A percentile compares a stretch with the other conserved stretches of the same genome.
phyloP scores from a whole-genome alignment of 53 echinoderm and acorn worm species.

The Astropecten irregularis region DNA sequence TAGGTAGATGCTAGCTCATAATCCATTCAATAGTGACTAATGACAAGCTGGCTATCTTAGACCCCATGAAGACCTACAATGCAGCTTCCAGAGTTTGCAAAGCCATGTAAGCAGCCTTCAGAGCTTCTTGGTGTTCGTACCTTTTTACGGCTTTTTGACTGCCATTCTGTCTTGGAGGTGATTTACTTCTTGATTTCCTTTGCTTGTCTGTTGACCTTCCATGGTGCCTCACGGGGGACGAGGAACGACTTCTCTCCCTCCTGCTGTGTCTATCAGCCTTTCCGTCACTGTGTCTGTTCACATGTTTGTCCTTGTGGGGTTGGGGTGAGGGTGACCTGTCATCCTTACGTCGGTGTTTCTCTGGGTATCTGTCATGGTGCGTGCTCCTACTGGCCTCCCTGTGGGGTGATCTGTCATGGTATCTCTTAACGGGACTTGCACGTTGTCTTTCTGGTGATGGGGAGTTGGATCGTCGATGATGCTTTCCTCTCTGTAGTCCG shows the following conservation, averaged over 20 bases:
- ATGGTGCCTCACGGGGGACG: slow-evolving; percentile 27
- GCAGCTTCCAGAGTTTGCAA: too few relatives aligned
- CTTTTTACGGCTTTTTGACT: slow-evolving; percentile 35
- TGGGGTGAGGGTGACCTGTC: slow-evolving; percentile 45
- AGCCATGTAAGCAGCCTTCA: too few relatives aligned
- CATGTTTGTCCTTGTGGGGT: slow-evolving; percentile 1
- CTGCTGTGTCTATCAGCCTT: neutral
- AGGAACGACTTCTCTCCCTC: neutral
- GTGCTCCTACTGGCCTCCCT: neutral
- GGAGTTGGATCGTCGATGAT: neutral
- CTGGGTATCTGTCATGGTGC: slow-evolving; percentile 18
- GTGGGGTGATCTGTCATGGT: slow-evolving; percentile 3
- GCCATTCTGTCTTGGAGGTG: slow-evolving; percentile 30
- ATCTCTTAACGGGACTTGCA: slow-evolving; percentile 9
- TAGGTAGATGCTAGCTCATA: too few relatives aligned
- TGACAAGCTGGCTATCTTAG: too few relatives aligned
- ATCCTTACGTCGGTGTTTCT: slow-evolving; percentile 23
- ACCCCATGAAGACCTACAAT: too few relatives aligned
- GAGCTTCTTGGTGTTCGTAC: too few relatives aligned
- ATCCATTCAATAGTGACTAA: too few relatives aligned
- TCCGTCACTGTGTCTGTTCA: slow-evolving; percentile 8
- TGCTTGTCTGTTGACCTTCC: slow-evolving; percentile 1
- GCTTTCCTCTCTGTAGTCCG: slow-evolving; percentile 25
- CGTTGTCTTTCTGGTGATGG: neutral
- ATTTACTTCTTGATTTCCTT: slow-evolving; percentile 36